A percentile compares a stretch with the other conserved stretches of the same genome.
These are phyloP conservation scores for Eidolon dupreanum DNA, from an alignment of 2,797 vertebrate species.

Conservation along the genomic window DNA sequence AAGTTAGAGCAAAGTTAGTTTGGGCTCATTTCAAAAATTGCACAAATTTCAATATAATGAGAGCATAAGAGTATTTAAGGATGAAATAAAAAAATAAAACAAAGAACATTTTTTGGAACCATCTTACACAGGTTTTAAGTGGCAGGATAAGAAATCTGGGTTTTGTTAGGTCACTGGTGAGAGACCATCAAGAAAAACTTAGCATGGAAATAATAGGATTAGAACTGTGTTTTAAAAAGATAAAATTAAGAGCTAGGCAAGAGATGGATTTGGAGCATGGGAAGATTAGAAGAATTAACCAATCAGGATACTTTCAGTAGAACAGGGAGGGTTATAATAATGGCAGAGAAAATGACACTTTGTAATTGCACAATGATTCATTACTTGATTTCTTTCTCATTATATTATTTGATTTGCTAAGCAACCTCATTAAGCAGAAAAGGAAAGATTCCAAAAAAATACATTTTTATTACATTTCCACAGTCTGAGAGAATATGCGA, in stretches of 20 bases:
- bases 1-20: background rate
- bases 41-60: background rate
- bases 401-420: background rate
- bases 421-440: background rate
- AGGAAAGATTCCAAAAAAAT: background rate
- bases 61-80: background rate
- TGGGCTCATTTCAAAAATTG: background rate
- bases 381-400: constrained; percentile 40
- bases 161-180: constrained; percentile 29
- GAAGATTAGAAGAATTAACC: constrained; percentile 62
- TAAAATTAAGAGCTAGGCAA: constrained; percentile 21
- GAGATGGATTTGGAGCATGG: background rate
- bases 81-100: background rate
- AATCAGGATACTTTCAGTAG: background rate
- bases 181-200: background rate
- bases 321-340: background rate
- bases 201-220: constrained; percentile 45
- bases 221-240: constrained; percentile 53
- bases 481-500: background rate
- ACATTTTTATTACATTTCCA: background rate
- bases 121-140: constrained; percentile 15
- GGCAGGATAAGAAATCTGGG: constrained; percentile 1
- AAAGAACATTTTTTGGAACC: background rate
- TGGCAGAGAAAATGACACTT: background rate
- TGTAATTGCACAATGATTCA: background rate